Evolutionary conservation across 2,888 invertebrate genomes (phyloP).

Genomic region (Ariolimax columbianus): DNA sequence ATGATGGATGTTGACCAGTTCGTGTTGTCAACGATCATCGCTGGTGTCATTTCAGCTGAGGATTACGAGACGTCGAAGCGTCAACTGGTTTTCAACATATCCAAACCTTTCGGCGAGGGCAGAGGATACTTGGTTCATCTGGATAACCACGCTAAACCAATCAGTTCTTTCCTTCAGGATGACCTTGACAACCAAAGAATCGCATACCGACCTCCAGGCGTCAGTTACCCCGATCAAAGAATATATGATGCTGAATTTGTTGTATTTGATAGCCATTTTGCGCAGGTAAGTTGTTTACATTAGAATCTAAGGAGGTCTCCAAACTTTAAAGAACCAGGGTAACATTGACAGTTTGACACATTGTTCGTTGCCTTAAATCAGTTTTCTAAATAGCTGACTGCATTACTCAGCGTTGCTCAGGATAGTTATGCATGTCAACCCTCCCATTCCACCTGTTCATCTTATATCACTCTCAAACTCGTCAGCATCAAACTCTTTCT

Average conservation of each 20-base stretch:
- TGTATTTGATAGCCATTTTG: conserved; percentile 76
- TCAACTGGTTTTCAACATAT: conserved; percentile 76
- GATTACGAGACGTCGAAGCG: conserved; percentile 76
- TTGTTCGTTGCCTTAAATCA: no score
- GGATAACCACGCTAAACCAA: conserved; percentile 73
- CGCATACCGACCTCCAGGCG: conserved; percentile 76
- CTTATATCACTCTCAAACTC: no score
- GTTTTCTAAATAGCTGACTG: no score
- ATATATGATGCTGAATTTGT: conserved; percentile 74
- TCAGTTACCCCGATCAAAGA: conserved; percentile 67
- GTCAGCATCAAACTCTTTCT: no score
- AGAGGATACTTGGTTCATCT: conserved; percentile 75
- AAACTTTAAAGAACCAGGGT: no score
- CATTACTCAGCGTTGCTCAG: no score
- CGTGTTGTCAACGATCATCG: conserved; percentile 74
- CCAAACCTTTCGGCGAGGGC: conserved; percentile 66
- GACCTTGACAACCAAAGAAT: conserved; percentile 76
- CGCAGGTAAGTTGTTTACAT: conserved; percentile 47
- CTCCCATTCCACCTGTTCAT: no score
- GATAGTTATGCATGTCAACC: no score
- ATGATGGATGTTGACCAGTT: conserved; percentile 78
- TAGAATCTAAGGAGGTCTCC: no score
- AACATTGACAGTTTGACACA: no score
- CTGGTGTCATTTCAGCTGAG: conserved; percentile 75
- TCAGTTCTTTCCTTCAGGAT: conserved; percentile 72